phyloP scores from a whole-genome alignment of 2,113 vertebrate species.

The Columba livia region DNA sequence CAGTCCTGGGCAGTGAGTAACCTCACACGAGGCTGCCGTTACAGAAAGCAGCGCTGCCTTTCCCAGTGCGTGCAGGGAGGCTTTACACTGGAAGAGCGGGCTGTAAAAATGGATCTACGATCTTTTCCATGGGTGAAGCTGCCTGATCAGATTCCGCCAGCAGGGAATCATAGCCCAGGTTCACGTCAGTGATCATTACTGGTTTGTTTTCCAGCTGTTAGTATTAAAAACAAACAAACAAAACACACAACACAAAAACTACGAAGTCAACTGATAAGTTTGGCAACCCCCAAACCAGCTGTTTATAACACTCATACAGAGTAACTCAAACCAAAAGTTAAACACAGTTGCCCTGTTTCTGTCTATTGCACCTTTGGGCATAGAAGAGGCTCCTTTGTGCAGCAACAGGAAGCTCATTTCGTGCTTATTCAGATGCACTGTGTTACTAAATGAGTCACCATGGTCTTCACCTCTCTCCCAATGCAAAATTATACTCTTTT shows the following conservation, averaged over 20 bases:
- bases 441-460: not conserved
- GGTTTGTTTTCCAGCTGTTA: not conserved
- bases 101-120: not conserved
- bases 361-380: fast-evolving
- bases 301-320: not conserved
- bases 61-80: not conserved
- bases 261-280: not conserved
- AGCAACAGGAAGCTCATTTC: not conserved
- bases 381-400: not conserved
- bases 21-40: not conserved
- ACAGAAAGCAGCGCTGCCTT: not conserved
- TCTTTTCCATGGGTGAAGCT: not conserved
- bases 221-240: not conserved
- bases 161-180: not conserved
- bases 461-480: not conserved
- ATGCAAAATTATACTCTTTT: fast-evolving
- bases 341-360: fast-evolving
- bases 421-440: not conserved
- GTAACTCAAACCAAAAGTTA: not conserved
- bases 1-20: not conserved
- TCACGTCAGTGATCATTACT: not conserved
- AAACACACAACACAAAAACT: not conserved
- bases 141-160: not conserved
- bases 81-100: not conserved
- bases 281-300: not conserved